These are phyloP conservation scores for Ophioninae sp. DNA, from an alignment of 2,888 invertebrate species.

Conservation along the genomic window DNA sequence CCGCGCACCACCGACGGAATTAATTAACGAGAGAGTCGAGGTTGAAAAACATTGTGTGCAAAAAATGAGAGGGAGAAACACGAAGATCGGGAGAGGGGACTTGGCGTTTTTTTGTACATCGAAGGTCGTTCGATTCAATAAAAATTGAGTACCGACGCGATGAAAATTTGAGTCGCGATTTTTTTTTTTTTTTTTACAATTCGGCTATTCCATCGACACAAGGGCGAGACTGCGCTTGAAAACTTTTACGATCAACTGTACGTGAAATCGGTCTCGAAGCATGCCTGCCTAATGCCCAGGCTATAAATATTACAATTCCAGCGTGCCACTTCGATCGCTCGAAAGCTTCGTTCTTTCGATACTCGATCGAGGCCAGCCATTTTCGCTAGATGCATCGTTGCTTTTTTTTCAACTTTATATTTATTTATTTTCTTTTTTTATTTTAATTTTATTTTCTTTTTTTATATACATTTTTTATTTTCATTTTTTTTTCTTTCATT, in stretches of 20 bases:
- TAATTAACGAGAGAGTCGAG: slow-evolving; percentile 31
- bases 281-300: slow-evolving; percentile 69
- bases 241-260: slow-evolving; percentile 60
- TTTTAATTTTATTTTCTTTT: too few species aligned
- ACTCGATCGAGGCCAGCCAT: slow-evolving; percentile 61
- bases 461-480: slow-evolving; percentile 24
- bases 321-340: slow-evolving; percentile 54
- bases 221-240: slow-evolving; percentile 5
- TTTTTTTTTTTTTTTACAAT: background rate
- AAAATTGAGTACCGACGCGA: slow-evolving; percentile 1
- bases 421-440: slow-evolving; percentile 3
- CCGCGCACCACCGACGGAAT: slow-evolving; percentile 20
- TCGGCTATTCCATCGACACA: background rate
- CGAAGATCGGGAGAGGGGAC: background rate
- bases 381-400: slow-evolving; percentile 19
- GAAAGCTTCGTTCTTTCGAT: slow-evolving; percentile 69
- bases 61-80: slow-evolving; percentile 1
- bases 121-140: background rate
- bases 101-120: background rate
- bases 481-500: slow-evolving; percentile 13
- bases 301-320: slow-evolving; percentile 74
- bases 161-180: background rate
- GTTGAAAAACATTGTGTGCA: slow-evolving; percentile 9
- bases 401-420: background rate
- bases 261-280: slow-evolving; percentile 57